Evolutionary conservation across 1,140 invertebrate genomes (phyloP).

Genomic region (Procambarus virginalis): DNA sequence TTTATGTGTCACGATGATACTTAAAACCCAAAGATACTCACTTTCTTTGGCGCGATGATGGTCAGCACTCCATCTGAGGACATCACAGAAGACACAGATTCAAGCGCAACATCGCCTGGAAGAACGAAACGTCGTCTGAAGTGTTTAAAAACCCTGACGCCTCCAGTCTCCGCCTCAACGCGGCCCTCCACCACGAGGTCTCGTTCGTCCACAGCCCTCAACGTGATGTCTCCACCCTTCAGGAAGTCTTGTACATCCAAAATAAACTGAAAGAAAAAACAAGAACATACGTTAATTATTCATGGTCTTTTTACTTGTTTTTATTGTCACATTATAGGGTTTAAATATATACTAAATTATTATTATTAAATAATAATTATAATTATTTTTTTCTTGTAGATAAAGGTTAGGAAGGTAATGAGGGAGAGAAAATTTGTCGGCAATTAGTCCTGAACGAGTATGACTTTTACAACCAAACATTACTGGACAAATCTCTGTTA

Average conservation of each 20-base stretch:
- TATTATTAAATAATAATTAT: not conserved
- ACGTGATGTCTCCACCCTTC: slow-evolving; percentile 39
- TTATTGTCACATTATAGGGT: not conserved
- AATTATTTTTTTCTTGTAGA: no score
- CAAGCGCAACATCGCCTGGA: slow-evolving; percentile 79
- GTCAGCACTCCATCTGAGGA: slow-evolving; percentile 56
- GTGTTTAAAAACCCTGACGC: slow-evolving; percentile 76
- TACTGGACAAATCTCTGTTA: no score
- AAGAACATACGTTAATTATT: not conserved
- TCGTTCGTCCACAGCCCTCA: slow-evolving; percentile 37
- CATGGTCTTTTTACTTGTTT: not conserved
- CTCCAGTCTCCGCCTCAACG: slow-evolving; percentile 2
- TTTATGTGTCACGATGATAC: no score
- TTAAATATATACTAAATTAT: not conserved
- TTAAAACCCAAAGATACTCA: not conserved
- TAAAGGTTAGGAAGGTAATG: no score
- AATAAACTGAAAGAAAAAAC: slow-evolving; percentile 26
- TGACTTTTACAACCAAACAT: no score
- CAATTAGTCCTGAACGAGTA: no score
- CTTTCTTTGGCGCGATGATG: slow-evolving; percentile 73
- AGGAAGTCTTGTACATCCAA: slow-evolving; percentile 57
- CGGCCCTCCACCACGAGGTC: slow-evolving; percentile 47
- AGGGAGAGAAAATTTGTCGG: no score
- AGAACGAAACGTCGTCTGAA: slow-evolving; percentile 84
- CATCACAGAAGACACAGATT: slow-evolving; percentile 76